Base-by-base conservation (phyloP, 2,888 invertebrate genomes). In the Clitarchus hookeri region DNA sequence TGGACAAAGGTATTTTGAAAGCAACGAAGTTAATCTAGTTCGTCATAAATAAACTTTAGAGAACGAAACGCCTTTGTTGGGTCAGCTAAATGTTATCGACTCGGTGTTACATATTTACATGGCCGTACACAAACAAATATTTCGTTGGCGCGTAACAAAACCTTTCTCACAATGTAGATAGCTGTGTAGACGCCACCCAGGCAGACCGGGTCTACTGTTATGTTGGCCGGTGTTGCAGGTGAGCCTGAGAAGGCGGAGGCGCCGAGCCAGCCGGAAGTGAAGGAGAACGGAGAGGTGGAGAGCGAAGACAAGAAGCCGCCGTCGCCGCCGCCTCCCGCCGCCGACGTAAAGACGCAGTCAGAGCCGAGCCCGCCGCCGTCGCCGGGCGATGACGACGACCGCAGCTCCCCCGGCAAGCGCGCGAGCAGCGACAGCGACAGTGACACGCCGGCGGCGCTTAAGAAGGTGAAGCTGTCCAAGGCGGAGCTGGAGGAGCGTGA, bases 401-500 rank as follows among this genome's bases (percentile, higher is more conserved):
- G 44, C 36, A 19, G 44, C 44, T 36, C 16, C 84, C 11, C 27
- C 79, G 53, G 65, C 65, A 87, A 87, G 65, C 78, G 86, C 23
- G 86, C 79, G 25, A 86, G 87, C 79, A 88, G 88, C 54, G 87
- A 87, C 27, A 88, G 88, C 54, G 87, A 88, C 82, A 87, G 87
- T 53, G 88, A 88, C 79, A 27, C 85, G 23, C 86, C 86, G 3
- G 82, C 85, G 27, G 79, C 85, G 16, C 85, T 80, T 25, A 87
- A 87, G 80, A 86, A 85, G 84, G 65, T 87, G 85, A 87, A 85
- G 84, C 48, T 86, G 44, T 85, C 86, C 16, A 54, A 48, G 19
- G n/a, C 86, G 6, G 86, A 87, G 48, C 83, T 83, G 11, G 88
- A 87, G 13, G 87, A 88, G 23, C 87, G 88, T 4, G 88, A 88